phyloP scores from a whole-genome alignment of 2,797 vertebrate genomes.

The Eurystomus glaucurus region DNA sequence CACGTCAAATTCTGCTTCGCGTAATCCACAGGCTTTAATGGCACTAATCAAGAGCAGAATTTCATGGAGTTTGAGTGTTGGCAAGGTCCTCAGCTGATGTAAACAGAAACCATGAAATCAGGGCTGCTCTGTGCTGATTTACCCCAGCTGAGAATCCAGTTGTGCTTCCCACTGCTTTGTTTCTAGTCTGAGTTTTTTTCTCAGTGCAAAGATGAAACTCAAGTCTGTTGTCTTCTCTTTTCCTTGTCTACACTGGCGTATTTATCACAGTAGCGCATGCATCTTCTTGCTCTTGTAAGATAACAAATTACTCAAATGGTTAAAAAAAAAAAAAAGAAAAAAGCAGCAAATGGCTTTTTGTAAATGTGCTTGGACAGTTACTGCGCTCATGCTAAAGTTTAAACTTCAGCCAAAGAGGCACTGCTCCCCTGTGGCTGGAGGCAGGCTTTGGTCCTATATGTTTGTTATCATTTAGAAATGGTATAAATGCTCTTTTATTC shows the following conservation, averaged over 20 bases:
- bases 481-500: conserved; percentile 43
- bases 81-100: conserved; percentile 49
- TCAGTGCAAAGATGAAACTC: not conserved
- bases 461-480: conserved; percentile 39
- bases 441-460: conserved; percentile 18
- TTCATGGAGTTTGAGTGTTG: conserved; percentile 49
- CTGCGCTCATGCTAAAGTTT: not conserved
- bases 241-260: not conserved
- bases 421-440: not conserved
- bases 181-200: not conserved
- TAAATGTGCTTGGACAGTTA: not conserved
- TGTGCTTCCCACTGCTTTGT: conserved; percentile 47
- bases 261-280: conserved; percentile 21
- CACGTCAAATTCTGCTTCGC: not conserved
- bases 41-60: conserved; percentile 42
- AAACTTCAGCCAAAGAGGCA: conserved; percentile 4
- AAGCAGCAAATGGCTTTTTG: not conserved
- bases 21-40: conserved; percentile 33
- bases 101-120: conserved; percentile 72
- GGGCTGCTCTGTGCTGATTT: conserved; percentile 40
- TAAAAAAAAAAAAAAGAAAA: not conserved
- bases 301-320: conserved; percentile 35
- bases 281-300: conserved; percentile 42
- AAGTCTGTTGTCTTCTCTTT: conserved; percentile 26
- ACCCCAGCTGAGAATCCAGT: conserved; percentile 56